These are phyloP conservation scores for Nothoprocta pentlandii DNA, from an alignment of 2,113 vertebrate genomes.

Conservation along the genomic window DNA sequence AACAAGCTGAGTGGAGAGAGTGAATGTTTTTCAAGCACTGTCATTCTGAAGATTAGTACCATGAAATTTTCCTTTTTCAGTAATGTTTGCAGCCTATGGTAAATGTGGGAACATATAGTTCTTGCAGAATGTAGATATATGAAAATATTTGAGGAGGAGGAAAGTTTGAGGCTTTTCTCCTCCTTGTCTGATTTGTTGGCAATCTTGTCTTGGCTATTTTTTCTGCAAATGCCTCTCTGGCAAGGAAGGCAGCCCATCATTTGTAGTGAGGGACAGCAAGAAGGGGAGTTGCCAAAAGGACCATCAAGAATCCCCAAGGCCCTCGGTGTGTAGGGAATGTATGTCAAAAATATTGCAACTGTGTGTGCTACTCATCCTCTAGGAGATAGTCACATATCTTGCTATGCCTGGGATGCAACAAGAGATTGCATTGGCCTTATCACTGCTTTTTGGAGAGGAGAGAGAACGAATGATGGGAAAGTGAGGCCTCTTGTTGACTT, in stretches of 20 bases:
- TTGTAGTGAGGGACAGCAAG: not conserved
- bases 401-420: not conserved
- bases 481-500: constrained; percentile 47
- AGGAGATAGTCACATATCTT: not conserved
- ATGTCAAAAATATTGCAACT: not conserved
- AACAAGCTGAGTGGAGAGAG: not conserved
- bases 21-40: not conserved
- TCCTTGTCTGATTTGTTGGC: not conserved
- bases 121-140: not conserved
- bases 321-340: not conserved
- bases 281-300: not conserved
- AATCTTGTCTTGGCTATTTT: not conserved
- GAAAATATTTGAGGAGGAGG: not conserved
- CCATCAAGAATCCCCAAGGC: not conserved
- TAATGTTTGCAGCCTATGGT: not conserved
- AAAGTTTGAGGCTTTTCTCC: not conserved
- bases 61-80: not conserved
- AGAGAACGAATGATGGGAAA: constrained; percentile 25
- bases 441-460: not conserved
- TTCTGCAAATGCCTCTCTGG: not conserved
- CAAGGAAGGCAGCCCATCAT: constrained; percentile 13
- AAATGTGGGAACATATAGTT: not conserved
- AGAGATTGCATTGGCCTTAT: constrained; percentile 2
- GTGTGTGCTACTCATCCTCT: not conserved
- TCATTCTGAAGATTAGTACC: not conserved